Evolutionary conservation across 2,113 vertebrate species (phyloP), one percentile per base, ranked within the genome.

Genomic region (Gobio gobio): DNA sequence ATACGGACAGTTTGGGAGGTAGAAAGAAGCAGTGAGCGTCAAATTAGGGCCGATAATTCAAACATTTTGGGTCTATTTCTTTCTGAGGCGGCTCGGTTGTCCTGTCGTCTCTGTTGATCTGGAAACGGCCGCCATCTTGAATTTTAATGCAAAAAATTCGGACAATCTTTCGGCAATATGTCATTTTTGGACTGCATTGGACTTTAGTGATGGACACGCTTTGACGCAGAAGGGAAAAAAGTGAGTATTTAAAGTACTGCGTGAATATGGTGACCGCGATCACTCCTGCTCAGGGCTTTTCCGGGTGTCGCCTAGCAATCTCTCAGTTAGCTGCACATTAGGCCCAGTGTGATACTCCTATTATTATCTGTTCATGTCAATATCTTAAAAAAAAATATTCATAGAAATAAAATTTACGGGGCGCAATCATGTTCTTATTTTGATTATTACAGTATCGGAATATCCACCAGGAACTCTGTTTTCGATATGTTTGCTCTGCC

Each of bases 91-190:
- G 94, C 92, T 92, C 87, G 94, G 88, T 72, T 93, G 94, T 86
- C 93, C 90, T 87, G 85, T 90, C 91, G 90, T 87, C 88, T 78
- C 88, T 85, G 85, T 91, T 82, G 73, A 86, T 78, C 87, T 83
- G 78, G 86, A 92, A 90, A 91, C 77, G 73, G 91, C 89, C 94
- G 95, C 95, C 95, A 96, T 95, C 93, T 96, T 96, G 94, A 93
- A 96, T 94, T 95, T 94, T 95, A 94, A 96, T 95, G 93, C 92
- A 92, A 92, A 94, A 93, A 94, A 94, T 88, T 91, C 92, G 82
- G 90, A 92, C 89, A 91, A 90, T 93, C 92, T 91, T 93, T 93
- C 87, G 92, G 26, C 86, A 90, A 90, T 92, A n/a, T 91, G 79
- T 68, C 66, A 85, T 82, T 88, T 85, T 85, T 87, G 43, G 13